These are phyloP conservation scores for Autographa pulchrina DNA, from an alignment of 2,888 invertebrate genomes.

Conservation along the genomic window DNA sequence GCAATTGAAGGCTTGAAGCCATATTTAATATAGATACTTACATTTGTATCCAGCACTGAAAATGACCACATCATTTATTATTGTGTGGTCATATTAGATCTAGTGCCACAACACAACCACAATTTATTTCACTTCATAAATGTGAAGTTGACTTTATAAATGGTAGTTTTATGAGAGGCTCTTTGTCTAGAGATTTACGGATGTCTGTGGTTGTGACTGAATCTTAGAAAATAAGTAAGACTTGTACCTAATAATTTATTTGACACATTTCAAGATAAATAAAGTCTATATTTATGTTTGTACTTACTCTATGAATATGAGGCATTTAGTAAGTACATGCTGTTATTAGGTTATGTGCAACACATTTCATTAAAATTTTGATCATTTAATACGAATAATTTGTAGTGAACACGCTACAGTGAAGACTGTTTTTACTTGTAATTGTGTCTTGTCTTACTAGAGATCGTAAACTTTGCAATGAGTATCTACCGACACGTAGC, in stretches of 20 bases:
- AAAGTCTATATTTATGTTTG: not conserved
- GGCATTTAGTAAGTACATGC: too few relatives aligned
- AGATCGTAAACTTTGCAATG: too few relatives aligned
- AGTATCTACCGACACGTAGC: too few relatives aligned
- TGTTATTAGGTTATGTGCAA: too few relatives aligned
- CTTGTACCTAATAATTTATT: not conserved
- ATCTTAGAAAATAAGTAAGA: not conserved
- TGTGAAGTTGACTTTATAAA: conserved; percentile 4
- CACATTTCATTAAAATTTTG: too few relatives aligned
- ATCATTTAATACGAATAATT: too few relatives aligned
- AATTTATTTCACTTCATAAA: not conserved
- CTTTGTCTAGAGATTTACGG: not conserved
- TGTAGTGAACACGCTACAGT: too few relatives aligned
- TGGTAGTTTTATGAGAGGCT: not conserved
- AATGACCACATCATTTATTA: not conserved
- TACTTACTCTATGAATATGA: too few relatives aligned
- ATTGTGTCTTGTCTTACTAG: too few relatives aligned
- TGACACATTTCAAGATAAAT: not conserved
- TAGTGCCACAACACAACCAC: not conserved
- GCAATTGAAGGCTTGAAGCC: not conserved
- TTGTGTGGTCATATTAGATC: not conserved
- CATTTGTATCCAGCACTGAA: not conserved
- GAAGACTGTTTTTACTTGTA: too few relatives aligned
- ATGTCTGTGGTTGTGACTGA: not conserved
- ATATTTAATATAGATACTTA: not conserved